Evolutionary conservation across 2,888 invertebrate species (phyloP).

Genomic region (Serripes groenlandicus): DNA sequence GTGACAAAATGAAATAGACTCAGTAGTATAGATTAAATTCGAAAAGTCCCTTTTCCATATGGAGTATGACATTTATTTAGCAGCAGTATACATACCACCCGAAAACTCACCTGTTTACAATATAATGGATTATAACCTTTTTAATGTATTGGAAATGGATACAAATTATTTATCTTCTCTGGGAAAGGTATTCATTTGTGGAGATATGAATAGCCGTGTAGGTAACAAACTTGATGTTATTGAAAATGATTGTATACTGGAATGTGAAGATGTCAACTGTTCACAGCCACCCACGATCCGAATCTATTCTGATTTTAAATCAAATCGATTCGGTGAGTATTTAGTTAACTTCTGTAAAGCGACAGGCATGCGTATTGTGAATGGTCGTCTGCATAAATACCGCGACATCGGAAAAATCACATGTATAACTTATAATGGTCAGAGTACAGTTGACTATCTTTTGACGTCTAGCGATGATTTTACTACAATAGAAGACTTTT

Average conservation of each 20-base stretch:
- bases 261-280: background rate
- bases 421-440: constrained; percentile 28
- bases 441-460: constrained; percentile 24
- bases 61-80: background rate
- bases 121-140: constrained; percentile 31
- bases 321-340: constrained; percentile 28
- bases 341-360: constrained; percentile 32
- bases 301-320: background rate
- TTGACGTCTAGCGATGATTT: constrained; percentile 1
- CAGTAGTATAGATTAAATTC: constrained; percentile 12
- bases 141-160: constrained; percentile 31
- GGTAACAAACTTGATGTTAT: constrained; percentile 19
- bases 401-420: constrained; percentile 1
- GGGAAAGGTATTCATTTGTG: constrained; percentile 35
- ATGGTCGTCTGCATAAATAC: background rate
- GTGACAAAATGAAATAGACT: constrained; percentile 6
- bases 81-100: constrained; percentile 17
- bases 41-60: background rate
- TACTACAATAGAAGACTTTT: background rate
- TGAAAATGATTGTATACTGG: background rate
- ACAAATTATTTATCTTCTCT: constrained; percentile 11
- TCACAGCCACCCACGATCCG: background rate
- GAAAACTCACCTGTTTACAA: constrained; percentile 33
- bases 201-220: constrained; percentile 39
- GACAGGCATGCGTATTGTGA: background rate